Evolutionary conservation across 1,140 invertebrate species (phyloP), one percentile per base, ranked within the genome.

Genomic region (Drosophila nigromelanica): DNA sequence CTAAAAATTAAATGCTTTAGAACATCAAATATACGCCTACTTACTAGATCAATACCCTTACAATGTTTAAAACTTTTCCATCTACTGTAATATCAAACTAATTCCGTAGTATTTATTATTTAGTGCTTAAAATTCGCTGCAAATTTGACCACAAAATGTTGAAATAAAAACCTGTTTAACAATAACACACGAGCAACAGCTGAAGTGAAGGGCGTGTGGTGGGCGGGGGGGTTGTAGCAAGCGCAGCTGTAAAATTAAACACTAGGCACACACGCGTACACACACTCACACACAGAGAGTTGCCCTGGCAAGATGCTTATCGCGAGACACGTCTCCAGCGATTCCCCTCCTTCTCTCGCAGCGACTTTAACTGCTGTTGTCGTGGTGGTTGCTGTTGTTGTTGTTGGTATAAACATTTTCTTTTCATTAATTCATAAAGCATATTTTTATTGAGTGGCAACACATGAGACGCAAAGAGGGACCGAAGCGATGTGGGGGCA

Each of bases 361-460:
- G 51, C 18, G 39, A 39, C 61, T 58, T 66, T 59, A 59, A 58
- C 48, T 58, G 50, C 14, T 15, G 21, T 43, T 33, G 47, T 33
- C 48, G 59, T 55, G 42, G 18, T 45, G 40, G 27, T 45, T 54
- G 15, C 8, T 54, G 18, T 27, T n/a, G 40, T 5, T 43, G 54
- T 33, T 81, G 77, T 54, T 72, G 81, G 73, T 42, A 80, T 75
- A 76, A 86, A 89, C 82, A 76, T 86, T 86, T 89, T 86, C 83
- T 82, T 87, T 86, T 86, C 82, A 86, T 86, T 86, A 86, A 86
- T 86, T 86, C 82, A 86, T 86, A 86, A 87, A 87, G 83, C 82
- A 86, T 82, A 86, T 87, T 86, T 86, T 86, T 86, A 86, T 86
- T 87, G 82, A 87, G 82, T 86, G 82, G 82, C 78, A 89, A 76